Evolutionary conservation across 30 jellyfish, hydroid and myxozoan genomes (phyloP).

Genomic region (Nemopilema nomurai): DNA sequence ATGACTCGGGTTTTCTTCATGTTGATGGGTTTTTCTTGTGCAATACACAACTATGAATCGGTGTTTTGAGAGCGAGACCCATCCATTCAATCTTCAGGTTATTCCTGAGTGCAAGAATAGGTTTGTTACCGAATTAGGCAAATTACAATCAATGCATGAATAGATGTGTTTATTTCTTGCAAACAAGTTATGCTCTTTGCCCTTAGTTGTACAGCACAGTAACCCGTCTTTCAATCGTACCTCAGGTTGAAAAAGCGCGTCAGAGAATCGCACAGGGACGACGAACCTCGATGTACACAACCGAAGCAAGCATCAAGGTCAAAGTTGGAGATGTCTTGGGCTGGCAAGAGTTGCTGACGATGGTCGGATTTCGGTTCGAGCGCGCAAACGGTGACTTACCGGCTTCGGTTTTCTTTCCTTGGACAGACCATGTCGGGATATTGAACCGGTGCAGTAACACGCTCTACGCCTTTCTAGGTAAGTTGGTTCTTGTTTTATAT

Average conservation of each 20-base stretch:
- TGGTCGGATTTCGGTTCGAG: constrained; percentile 92
- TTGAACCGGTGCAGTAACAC: constrained; percentile 88
- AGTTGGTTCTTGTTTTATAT: not conserved
- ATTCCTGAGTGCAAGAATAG: too few species aligned
- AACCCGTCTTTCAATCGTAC: not conserved
- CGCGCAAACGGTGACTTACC: constrained; percentile 81
- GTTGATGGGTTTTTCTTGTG: not conserved
- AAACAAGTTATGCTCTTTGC: too few species aligned
- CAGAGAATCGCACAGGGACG: constrained; percentile 94
- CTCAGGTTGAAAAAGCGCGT: constrained; percentile 93
- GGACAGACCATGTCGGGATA: constrained; percentile 71
- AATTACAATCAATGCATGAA: too few species aligned
- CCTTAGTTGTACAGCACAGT: too few species aligned
- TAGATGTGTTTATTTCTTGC: too few species aligned
- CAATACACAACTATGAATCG: too few species aligned
- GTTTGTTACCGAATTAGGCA: too few species aligned
- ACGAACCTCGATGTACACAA: constrained; percentile 83
- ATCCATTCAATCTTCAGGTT: too few species aligned
- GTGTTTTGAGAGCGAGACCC: too few species aligned
- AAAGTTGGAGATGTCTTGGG: constrained; percentile 80
- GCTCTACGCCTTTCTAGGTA: constrained; percentile 92
- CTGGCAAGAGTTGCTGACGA: constrained; percentile 82
- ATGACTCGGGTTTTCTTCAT: not conserved
- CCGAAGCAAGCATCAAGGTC: constrained; percentile 76
- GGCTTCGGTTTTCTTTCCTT: constrained; percentile 90